phyloP scores from a whole-genome alignment of 2,888 invertebrate genomes.

The Bombyx huttoni region DNA sequence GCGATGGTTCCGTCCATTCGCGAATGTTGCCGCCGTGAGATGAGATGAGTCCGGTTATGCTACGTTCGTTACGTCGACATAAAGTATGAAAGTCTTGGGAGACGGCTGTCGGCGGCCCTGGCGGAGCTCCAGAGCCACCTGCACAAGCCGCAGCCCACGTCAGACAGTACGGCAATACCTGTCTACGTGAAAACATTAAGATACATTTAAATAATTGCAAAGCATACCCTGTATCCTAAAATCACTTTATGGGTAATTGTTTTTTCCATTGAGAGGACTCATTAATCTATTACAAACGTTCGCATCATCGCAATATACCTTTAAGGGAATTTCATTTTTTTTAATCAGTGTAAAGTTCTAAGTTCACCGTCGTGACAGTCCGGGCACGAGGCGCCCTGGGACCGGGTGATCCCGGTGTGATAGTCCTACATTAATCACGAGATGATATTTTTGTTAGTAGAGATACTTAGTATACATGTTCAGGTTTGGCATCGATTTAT shows the following conservation, averaged over 20 bases:
- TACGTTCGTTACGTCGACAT: conserved; percentile 48
- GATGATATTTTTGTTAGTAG: conserved; percentile 58
- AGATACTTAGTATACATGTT: conserved; percentile 63
- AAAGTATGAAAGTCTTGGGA: conserved; percentile 64
- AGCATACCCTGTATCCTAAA: conserved; percentile 96
- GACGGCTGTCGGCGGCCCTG: conserved; percentile 33
- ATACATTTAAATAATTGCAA: conserved; percentile 89
- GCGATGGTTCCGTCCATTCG: conserved; percentile 26
- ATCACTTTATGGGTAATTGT: conserved; percentile 79
- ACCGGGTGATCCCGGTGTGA: conserved; percentile 30
- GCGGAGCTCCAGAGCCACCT: conserved; percentile 28
- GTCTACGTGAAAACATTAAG: conserved; percentile 71
- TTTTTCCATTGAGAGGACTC: conserved; percentile 66
- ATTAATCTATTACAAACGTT: conserved; percentile 58
- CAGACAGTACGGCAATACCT: conserved; percentile 45
- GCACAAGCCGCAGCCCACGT: conserved; percentile 35
- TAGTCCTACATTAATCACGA: conserved; percentile 56
- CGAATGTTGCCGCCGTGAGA: conserved; percentile 24
- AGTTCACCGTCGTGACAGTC: conserved; percentile 50
- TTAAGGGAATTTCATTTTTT: conserved; percentile 38
- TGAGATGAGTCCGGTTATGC: conserved; percentile 45
- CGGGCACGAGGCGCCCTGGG: conserved; percentile 18
- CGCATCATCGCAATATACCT: conserved; percentile 59
- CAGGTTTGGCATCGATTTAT: conserved; percentile 66
- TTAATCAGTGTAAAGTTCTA: conserved; percentile 62